Evolutionary conservation across 23 tunicate genomes (phyloP).

Genomic region (Diplosoma virens): DNA sequence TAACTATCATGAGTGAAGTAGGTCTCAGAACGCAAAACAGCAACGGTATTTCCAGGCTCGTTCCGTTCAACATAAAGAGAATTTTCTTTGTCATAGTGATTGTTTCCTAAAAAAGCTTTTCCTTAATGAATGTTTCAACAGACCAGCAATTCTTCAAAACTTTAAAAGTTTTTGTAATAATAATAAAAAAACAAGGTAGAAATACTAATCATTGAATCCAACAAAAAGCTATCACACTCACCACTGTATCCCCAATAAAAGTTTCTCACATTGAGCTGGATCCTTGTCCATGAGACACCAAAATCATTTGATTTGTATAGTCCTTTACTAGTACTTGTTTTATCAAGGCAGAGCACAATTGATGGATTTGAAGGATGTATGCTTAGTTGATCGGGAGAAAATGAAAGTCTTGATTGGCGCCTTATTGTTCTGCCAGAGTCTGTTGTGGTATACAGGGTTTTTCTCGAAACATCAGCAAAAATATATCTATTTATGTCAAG

Average conservation of each 20-base stretch:
- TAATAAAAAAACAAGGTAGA: too few species aligned
- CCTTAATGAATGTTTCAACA: too few species aligned
- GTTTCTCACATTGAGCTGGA: slow-evolving; percentile 42
- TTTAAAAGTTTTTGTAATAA: too few species aligned
- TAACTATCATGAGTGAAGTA: slow-evolving; percentile 53
- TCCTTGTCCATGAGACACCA: slow-evolving; percentile 55
- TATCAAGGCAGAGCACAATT: slow-evolving; percentile 60
- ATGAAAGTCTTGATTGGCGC: neutral
- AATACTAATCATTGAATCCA: too few species aligned
- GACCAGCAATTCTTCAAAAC: too few species aligned
- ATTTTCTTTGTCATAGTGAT: slow-evolving; percentile 35
- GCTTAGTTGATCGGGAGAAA: slow-evolving; percentile 39
- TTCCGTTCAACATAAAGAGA: slow-evolving; percentile 59
- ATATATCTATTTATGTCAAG: slow-evolving; percentile 51
- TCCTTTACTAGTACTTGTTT: slow-evolving; percentile 11
- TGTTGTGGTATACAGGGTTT: slow-evolving; percentile 35
- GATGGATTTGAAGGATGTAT: slow-evolving; percentile 42
- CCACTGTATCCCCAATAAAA: slow-evolving; percentile 42
- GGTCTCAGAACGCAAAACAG: slow-evolving; percentile 53
- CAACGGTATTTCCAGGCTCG: slow-evolving; percentile 27
- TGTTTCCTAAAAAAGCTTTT: slow-evolving; percentile 12
- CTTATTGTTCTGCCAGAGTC: slow-evolving; percentile 35
- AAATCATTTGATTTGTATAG: slow-evolving; percentile 63
- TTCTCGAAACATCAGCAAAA: slow-evolving; percentile 24
- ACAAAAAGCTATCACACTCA: too few species aligned